Conservation (phyloP, 2,113 vertebrate species). For the Dinomys branickii region DNA sequence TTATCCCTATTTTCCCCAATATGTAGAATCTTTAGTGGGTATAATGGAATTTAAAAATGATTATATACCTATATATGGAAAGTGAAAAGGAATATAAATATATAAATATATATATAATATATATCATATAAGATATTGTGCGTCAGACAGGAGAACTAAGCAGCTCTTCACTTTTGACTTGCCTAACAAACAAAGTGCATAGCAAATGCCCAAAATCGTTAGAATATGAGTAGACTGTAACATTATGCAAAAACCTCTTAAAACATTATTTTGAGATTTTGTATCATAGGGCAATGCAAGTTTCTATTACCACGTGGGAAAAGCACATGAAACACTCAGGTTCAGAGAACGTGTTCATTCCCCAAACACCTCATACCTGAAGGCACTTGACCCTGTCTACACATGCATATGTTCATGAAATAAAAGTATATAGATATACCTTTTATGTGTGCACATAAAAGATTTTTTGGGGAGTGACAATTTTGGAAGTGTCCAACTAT, state of each 20-base stretch:
- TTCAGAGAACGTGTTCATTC: not conserved
- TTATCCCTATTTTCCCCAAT: not conserved
- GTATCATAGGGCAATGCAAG: not conserved
- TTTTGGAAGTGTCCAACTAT: not conserved
- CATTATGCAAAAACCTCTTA: not conserved
- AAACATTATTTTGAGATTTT: not conserved
- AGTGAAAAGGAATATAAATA: not conserved
- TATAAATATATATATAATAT: not conserved
- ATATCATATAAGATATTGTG: not conserved
- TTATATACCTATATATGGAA: not conserved
- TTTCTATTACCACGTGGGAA: not conserved
- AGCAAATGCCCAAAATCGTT: not conserved
- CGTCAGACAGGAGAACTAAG: not conserved
- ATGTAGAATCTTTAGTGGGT: not conserved
- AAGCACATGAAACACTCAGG: not conserved
- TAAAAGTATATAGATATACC: too few species aligned
- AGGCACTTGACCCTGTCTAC: not conserved
- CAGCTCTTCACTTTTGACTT: not conserved
- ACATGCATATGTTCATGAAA: not conserved
- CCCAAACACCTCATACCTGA: not conserved
- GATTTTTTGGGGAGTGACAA: not conserved
- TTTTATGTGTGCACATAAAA: too few species aligned
- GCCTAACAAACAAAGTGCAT: conserved; percentile 28
- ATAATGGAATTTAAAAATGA: not conserved
- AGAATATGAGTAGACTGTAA: not conserved